A percentile compares a stretch with the other conserved stretches of the same genome.
phyloP scores from a whole-genome alignment of 2,797 vertebrate genomes.

The Pteropus rufus region DNA sequence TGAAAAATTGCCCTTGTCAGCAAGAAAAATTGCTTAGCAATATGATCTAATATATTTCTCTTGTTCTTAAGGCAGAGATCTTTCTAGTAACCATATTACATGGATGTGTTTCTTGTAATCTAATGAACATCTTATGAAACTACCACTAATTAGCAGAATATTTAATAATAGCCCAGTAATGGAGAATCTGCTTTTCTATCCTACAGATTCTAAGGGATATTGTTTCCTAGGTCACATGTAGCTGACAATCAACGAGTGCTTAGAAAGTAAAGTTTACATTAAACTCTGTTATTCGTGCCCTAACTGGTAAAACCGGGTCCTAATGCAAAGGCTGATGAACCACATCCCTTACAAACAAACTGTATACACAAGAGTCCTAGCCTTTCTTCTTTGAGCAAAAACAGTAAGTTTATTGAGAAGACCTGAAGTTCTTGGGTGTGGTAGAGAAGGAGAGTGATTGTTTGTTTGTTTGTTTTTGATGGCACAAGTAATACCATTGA shows the following conservation, averaged over 20 bases:
- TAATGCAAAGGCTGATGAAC: neutral
- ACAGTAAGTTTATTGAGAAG: neutral
- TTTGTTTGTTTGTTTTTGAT: neutral
- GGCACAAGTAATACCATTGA: neutral
- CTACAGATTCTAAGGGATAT: neutral
- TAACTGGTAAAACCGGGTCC: neutral
- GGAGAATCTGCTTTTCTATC: neutral
- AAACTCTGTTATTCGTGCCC: neutral
- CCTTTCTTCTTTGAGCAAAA: neutral
- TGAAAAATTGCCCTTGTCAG: conserved; percentile 56
- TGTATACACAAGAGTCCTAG: accelerated
- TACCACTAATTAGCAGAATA: conserved; percentile 35
- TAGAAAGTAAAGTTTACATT: neutral
- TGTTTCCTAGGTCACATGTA: neutral
- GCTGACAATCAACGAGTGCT: neutral
- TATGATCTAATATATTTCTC: conserved; percentile 43
- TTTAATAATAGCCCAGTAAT: neutral
- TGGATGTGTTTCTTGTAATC: conserved; percentile 8
- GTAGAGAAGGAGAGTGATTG: neutral
- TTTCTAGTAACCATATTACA: conserved; percentile 1
- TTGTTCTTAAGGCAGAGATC: conserved; percentile 27
- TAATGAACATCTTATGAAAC: neutral
- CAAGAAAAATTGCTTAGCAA: conserved; percentile 52
- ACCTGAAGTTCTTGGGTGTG: neutral
- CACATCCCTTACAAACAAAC: neutral